Percentiles rank a stretch among this genome's conserved stretches.
Evolutionary conservation across 1,140 invertebrate genomes (phyloP).

Genomic region (Odontomachus brunneus): DNA sequence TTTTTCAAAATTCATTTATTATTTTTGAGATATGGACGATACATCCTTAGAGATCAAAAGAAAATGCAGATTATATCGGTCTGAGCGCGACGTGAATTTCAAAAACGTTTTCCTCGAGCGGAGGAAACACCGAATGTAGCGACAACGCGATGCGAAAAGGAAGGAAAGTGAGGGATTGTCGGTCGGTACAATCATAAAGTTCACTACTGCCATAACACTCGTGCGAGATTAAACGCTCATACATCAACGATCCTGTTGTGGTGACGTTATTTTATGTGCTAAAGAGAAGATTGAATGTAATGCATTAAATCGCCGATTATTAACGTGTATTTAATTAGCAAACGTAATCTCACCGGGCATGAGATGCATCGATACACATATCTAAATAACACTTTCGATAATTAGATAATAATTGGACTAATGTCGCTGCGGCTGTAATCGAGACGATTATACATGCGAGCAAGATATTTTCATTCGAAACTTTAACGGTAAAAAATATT

Average conservation of each 20-base stretch:
- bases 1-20: too few relatives aligned
- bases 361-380: not conserved
- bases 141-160: not conserved
- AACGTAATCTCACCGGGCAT: not conserved
- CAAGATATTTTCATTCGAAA: too few relatives aligned
- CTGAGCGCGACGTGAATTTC: too few relatives aligned
- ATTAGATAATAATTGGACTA: slow-evolving; percentile 35
- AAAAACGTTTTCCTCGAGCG: not conserved
- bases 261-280: not conserved
- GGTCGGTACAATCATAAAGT: slow-evolving; percentile 5
- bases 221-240: slow-evolving; percentile 2
- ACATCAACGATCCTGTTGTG: not conserved
- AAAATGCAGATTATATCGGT: too few relatives aligned
- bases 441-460: too few relatives aligned
- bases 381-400: slow-evolving; percentile 15
- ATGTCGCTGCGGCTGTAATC: not conserved
- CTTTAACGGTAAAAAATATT: too few relatives aligned
- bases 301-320: not conserved
- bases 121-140: not conserved
- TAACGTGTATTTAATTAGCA: slow-evolving; percentile 47
- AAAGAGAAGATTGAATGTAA: slow-evolving; percentile 17
- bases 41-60: too few relatives aligned
- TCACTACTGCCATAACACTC: not conserved
- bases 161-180: not conserved
- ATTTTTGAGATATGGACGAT: too few relatives aligned